phyloP scores from a whole-genome alignment of 1,140 invertebrate species.

The Drosophila nigrodunni region DNA sequence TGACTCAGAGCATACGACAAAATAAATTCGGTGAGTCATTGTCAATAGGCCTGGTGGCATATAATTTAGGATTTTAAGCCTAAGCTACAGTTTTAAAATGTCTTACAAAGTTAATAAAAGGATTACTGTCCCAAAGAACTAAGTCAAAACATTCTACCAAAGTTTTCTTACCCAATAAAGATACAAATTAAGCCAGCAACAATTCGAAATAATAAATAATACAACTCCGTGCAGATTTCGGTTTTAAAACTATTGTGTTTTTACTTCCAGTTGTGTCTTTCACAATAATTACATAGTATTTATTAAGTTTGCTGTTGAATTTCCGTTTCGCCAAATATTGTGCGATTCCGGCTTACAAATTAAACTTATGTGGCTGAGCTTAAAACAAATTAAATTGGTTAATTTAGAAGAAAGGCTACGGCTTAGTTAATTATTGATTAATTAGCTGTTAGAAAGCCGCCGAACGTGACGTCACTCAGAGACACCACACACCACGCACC shows the following conservation, averaged over 20 bases:
- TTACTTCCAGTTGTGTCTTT: conserved; percentile 19
- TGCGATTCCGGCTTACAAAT: conserved; percentile 14
- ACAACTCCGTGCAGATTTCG: background rate
- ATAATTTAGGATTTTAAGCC: no score
- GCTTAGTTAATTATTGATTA: conserved; percentile 14
- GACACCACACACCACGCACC: background rate
- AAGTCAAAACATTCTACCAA: no score
- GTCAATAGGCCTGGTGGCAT: no score
- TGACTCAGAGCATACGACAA: no score
- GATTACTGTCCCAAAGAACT: no score
- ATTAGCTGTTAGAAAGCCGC: conserved; percentile 5
- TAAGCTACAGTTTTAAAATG: no score
- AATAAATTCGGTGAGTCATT: no score
- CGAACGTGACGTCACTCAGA: conserved; percentile 1
- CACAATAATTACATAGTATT: conserved; percentile 13
- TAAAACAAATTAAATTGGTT: conserved; percentile 33
- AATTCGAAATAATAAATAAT: background rate
- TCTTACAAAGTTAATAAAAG: no score
- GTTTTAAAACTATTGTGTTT: conserved; percentile 16
- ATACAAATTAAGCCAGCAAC: no score
- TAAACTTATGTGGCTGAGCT: conserved; percentile 26
- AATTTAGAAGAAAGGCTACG: conserved; percentile 18
- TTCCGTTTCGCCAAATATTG: conserved; percentile 1
- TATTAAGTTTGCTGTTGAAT: background rate
- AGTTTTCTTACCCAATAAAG: no score